Base-by-base conservation (phyloP, 2,888 invertebrate species). In the Epinotia brunnichana region DNA sequence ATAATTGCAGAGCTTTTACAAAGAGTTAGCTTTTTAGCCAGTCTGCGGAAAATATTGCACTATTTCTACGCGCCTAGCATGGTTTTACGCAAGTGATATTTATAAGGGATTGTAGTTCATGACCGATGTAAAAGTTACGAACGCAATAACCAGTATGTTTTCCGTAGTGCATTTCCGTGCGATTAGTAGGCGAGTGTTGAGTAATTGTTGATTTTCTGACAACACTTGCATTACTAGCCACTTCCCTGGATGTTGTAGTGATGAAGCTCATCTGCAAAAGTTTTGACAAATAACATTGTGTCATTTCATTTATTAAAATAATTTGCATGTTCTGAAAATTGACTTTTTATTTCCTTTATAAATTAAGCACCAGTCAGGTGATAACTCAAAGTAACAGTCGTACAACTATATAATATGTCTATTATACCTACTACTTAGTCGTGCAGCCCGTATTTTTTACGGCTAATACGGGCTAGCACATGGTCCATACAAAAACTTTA, bases 271-370 rank as follows among this genome's bases (percentile, higher is more conserved):
- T 24, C n/a, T 29, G n/a, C 7, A 15, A 51, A 51, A 29, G 2
- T 3, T 29, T 62, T 10, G 13, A 21, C 24, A 21, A 60, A 60
- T 19, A 41, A 41, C 51, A 51, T 29, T n/a, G n/a, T n/a, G n/a
- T n/a, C 17, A 2, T 60, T 39, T 60, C 15, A 41, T 60, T 60
- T 60, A 60, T 41, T 60, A 60, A 60, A 60, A 3, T 35, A 60
- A 41, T 60, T 19, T 44, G 44, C 21, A 68, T 69, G 41, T 69
- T 54, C 54, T 62, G 39, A 54, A 44, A 15, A 13, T n/a, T 21
- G 60, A 2, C 1, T 69, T 60, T n/a, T 69, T 7, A 39, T 60
- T 69, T 39, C 2, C 21, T 4, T 41, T 41, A 3, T 11, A 13
- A 11, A 2, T 13, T 13, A 41, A 11, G 3, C 41, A 13, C 2